Base-by-base conservation (phyloP, 2,113 vertebrate species). In the Chrysochloris asiatica region DNA sequence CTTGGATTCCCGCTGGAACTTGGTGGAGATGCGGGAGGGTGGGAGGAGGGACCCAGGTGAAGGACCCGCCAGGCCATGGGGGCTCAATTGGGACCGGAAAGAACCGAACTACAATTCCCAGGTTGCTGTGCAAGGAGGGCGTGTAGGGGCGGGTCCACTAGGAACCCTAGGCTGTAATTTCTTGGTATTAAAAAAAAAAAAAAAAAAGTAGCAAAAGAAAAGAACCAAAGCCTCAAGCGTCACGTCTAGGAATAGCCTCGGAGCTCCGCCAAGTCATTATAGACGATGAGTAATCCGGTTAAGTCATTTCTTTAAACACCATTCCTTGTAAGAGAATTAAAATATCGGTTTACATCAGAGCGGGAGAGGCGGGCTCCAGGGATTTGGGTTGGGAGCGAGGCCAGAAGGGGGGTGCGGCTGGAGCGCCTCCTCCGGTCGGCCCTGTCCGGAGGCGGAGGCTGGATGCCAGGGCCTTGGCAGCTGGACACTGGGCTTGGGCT, bases 201-300 rank as follows among this genome's bases (percentile, higher is more conserved):
- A 73, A 28, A 30, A 84, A 38, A 73, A 28, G n/a, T 59, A 75
- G 75, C 43, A 83, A 90, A 93, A 90, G 87, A 69, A 87, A 69
- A 95, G 95, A 96, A 95, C 95, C 86, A 91, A 95, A 97, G 95
- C 93, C 86, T 95, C 38, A n/a, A 95, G 96, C 97, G 97, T 97
- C 97, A 97, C 94, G 95, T 97, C 97, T 96, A 93, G 97, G 97
- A 97, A 98, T 95, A 97, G 97, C 92, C 82, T 85, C 59, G 96
- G 97, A 96, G 88, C 52, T 38, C 41, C 86, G 97, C 97, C 97
- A 97, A 95, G 95, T 94, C 95, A 83, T 97, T 95, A 97, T 95
- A 97, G 96, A 67, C 96, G 96, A 96, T 97, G 98, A 97, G 97
- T 96, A 97, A 97, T 95, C 97, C 93, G 93, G 89, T 98, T 97